A percentile compares a stretch with the other conserved stretches of the same genome.
phyloP scores from a whole-genome alignment of 2,888 invertebrate genomes.

The Plemyria rubiginata region DNA sequence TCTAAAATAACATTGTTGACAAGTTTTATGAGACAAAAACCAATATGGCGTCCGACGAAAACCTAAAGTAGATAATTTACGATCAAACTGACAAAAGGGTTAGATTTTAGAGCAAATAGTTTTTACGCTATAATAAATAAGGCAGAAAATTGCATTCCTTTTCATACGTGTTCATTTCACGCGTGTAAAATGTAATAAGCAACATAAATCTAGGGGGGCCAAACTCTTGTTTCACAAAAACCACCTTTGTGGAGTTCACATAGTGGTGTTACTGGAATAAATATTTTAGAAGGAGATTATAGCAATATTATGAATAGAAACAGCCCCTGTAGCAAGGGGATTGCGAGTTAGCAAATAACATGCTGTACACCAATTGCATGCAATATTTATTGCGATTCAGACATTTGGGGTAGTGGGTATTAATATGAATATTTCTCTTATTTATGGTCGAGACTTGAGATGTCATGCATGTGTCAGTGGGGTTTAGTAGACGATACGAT shows the following conservation, averaged over 20 bases:
- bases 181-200: slow-evolving; percentile 81
- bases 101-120: slow-evolving; percentile 56
- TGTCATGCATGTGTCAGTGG: slow-evolving; percentile 25
- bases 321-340: slow-evolving; percentile 68
- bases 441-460: slow-evolving; percentile 31
- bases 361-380: slow-evolving; percentile 69
- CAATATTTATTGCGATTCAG: slow-evolving; percentile 76
- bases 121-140: slow-evolving; percentile 62
- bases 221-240: slow-evolving; percentile 33
- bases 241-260: slow-evolving; percentile 29
- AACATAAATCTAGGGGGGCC: slow-evolving; percentile 73
- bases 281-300: slow-evolving; percentile 58
- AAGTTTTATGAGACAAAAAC: slow-evolving; percentile 67
- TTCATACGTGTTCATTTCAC: slow-evolving; percentile 72
- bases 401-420: slow-evolving; percentile 61
- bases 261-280: slow-evolving; percentile 54
- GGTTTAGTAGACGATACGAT: background rate
- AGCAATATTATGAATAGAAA: slow-evolving; percentile 74
- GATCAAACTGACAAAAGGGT: slow-evolving; percentile 70
- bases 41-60: slow-evolving; percentile 76
- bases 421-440: slow-evolving; percentile 68
- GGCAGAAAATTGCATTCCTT: slow-evolving; percentile 69
- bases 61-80: slow-evolving; percentile 79
- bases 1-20: slow-evolving; percentile 57
- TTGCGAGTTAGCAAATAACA: slow-evolving; percentile 74